Percentiles rank a stretch among this genome's conserved stretches.
Conservation (phyloP, 2,888 invertebrate genomes). For the Craniophora ligustri region DNA sequence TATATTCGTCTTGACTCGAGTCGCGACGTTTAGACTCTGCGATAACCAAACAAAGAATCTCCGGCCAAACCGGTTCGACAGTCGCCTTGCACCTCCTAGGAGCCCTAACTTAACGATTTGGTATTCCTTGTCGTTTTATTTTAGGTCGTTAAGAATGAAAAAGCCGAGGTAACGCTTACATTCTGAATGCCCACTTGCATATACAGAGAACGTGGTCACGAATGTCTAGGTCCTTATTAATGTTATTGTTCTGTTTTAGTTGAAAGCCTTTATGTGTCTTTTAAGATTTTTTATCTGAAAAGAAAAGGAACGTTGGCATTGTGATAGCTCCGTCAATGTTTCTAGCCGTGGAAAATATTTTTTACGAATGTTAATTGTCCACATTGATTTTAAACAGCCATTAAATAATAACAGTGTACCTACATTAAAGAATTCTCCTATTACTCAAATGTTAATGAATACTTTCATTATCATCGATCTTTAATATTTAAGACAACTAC, state of each 20-base stretch:
- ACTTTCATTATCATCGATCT: no score
- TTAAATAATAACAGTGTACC: no score
- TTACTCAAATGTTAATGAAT: no score
- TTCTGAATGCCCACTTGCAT: conserved; percentile 59
- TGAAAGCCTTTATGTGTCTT: conserved; percentile 20
- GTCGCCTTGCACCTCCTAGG: conserved; percentile 76
- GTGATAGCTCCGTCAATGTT: not conserved
- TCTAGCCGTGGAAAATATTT: no score
- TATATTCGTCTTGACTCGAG: conserved; percentile 59
- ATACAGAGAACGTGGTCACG: conserved; percentile 61
- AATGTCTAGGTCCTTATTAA: conserved; percentile 37
- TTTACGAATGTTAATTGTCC: no score
- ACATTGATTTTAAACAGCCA: no score
- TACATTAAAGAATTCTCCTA: no score
- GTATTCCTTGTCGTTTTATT: conserved; percentile 79
- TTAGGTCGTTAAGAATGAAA: conserved; percentile 70
- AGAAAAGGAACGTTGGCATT: conserved; percentile 1
- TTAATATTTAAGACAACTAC: no score
- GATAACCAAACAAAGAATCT: conserved; percentile 79
- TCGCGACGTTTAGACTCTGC: conserved; percentile 68
- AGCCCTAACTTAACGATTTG: conserved; percentile 80
- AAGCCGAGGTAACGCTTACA: conserved; percentile 58
- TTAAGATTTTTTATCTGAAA: conserved; percentile 28
- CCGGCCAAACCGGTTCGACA: conserved; percentile 79
- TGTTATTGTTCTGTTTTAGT: conserved; percentile 30